phyloP scores from a whole-genome alignment of 2,888 invertebrate species.

The Gasteruption jaculator region DNA sequence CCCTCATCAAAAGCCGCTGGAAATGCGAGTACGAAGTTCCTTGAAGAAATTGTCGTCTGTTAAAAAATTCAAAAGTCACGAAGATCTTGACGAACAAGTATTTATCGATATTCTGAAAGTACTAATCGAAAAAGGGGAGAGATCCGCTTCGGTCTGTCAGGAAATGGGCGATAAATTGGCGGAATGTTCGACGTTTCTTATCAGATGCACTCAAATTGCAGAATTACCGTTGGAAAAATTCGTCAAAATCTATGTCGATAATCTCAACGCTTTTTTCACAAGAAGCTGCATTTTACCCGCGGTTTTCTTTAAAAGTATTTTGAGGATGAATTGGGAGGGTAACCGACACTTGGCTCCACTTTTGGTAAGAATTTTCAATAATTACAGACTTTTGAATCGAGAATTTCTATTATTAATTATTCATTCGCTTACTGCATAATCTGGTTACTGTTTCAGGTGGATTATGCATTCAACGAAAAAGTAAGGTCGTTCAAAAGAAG shows the following conservation, averaged over 20 bases:
- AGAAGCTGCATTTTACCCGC: constrained; percentile 64
- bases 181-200: constrained; percentile 62
- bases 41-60: constrained; percentile 60
- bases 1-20: constrained; percentile 64
- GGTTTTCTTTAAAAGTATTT: constrained; percentile 62
- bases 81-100: constrained; percentile 56
- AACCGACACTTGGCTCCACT: constrained; percentile 59
- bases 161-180: constrained; percentile 65
- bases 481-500: constrained; percentile 64
- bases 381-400: neutral
- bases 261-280: constrained; percentile 61
- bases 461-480: constrained; percentile 58
- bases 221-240: constrained; percentile 45
- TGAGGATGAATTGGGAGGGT: constrained; percentile 65
- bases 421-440: too few relatives aligned
- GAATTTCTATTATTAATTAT: constrained; percentile 3
- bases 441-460: constrained; percentile 31
- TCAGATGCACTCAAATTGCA: constrained; percentile 59
- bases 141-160: constrained; percentile 62
- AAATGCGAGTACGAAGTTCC: constrained; percentile 60
- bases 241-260: constrained; percentile 54
- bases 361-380: constrained; percentile 43
- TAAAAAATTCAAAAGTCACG: constrained; percentile 59
- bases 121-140: constrained; percentile 61
- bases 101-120: constrained; percentile 56